Evolutionary conservation across 2,113 vertebrate genomes (phyloP).

Genomic region (Hippocampus guttulatus): DNA sequence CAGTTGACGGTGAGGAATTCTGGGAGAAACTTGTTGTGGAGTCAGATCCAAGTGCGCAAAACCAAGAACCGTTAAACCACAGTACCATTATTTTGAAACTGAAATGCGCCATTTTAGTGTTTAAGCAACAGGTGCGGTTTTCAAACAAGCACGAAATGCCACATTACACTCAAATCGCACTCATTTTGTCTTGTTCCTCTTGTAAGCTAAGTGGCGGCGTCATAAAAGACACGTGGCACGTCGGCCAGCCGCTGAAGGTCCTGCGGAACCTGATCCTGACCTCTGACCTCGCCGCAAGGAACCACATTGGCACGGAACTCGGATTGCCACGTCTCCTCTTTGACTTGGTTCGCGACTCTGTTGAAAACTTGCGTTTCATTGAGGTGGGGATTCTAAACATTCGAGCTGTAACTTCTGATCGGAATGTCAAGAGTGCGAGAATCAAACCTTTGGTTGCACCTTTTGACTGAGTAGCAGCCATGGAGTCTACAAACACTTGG

Average conservation of each 20-base stretch:
- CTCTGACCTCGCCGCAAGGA: slow-evolving; percentile 62
- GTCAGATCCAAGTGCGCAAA: slow-evolving; percentile 62
- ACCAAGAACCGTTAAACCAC: slow-evolving; percentile 57
- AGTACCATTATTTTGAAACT: slow-evolving; percentile 65
- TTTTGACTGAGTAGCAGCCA: slow-evolving; percentile 37
- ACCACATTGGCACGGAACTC: slow-evolving; percentile 64
- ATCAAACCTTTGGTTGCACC: not conserved
- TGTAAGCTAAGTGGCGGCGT: slow-evolving; percentile 74
- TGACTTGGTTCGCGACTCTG: slow-evolving; percentile 66
- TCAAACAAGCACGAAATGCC: not conserved
- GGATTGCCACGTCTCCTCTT: slow-evolving; percentile 76
- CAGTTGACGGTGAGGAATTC: slow-evolving; percentile 76
- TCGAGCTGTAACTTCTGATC: not conserved
- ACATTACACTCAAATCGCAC: not conserved
- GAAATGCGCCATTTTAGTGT: slow-evolving; percentile 63
- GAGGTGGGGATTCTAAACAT: slow-evolving; percentile 64
- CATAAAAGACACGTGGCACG: slow-evolving; percentile 66
- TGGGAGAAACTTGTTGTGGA: slow-evolving; percentile 74
- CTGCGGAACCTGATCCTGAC: slow-evolving; percentile 72
- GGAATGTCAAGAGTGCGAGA: not conserved
- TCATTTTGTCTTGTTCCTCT: not conserved
- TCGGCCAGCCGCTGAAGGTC: slow-evolving; percentile 72
- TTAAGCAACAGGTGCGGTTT: slow-evolving; percentile 70
- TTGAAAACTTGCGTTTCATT: slow-evolving; percentile 62
- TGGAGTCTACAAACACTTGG: slow-evolving; percentile 51